Evolutionary conservation across 64 coral and sea anemone species (phyloP).

Genomic region (Astreopora myriophthalma): DNA sequence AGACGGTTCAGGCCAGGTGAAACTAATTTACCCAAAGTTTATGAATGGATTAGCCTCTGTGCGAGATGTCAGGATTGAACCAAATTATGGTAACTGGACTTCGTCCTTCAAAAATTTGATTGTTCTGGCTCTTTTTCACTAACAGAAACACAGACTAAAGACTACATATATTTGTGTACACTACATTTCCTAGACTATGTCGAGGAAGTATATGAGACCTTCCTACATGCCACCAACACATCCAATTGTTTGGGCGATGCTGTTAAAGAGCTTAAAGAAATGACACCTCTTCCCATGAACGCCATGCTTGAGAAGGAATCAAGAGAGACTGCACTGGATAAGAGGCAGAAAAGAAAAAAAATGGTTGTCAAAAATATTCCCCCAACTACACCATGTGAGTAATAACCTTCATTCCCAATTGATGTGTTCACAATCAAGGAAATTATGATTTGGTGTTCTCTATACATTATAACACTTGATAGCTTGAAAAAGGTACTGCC

Average conservation of each 20-base stretch:
- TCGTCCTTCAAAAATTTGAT: no score
- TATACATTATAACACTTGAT: no score
- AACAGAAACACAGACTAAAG: neutral
- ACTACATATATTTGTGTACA: neutral
- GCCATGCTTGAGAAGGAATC: neutral
- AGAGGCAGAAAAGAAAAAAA: neutral
- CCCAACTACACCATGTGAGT: neutral
- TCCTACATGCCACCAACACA: neutral
- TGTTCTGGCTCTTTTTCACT: neutral
- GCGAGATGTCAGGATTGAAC: neutral
- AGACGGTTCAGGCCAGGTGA: slow-evolving; percentile 40
- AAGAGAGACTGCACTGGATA: neutral
- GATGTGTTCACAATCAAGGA: neutral
- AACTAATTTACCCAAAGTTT: neutral
- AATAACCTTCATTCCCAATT: neutral
- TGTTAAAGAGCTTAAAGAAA: neutral
- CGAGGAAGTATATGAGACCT: neutral
- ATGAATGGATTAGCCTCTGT: neutral
- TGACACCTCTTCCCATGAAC: neutral
- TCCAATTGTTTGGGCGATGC: neutral
- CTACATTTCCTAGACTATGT: neutral
- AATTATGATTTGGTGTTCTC: neutral
- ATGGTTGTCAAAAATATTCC: neutral
- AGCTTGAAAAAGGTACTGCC: no score
- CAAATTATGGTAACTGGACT: neutral